phyloP scores from a whole-genome alignment of 2,797 vertebrate genomes.

The Gymnoscopelus braueri region DNA sequence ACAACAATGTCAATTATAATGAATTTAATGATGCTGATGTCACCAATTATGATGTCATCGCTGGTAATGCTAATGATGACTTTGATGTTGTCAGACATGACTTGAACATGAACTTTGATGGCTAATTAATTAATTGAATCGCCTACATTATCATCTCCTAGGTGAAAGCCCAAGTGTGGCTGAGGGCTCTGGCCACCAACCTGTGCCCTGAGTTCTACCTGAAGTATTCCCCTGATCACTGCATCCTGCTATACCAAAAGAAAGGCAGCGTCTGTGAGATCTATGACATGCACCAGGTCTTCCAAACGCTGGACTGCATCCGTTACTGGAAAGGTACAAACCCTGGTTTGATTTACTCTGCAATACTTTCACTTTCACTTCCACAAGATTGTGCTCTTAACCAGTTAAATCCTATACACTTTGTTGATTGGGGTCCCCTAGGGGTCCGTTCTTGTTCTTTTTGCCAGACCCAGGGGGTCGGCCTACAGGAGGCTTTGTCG shows the following conservation, averaged over 20 bases:
- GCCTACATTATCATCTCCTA: constrained; percentile 19
- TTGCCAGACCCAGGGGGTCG: too few relatives aligned
- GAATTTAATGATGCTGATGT: too few relatives aligned
- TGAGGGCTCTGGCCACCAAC: constrained; percentile 89
- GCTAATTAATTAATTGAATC: too few relatives aligned
- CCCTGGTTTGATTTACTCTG: not conserved
- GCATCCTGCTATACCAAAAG: constrained; percentile 96
- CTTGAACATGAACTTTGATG: not conserved
- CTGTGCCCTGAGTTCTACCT: constrained; percentile 91
- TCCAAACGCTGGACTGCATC: constrained; percentile 97
- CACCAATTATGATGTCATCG: too few relatives aligned
- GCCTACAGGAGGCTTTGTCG: too few relatives aligned
- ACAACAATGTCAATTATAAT: too few relatives aligned
- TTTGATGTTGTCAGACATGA: not conserved
- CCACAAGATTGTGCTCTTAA: too few relatives aligned
- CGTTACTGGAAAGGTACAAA: constrained; percentile 89
- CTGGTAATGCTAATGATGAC: too few relatives aligned
- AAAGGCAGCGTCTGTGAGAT: constrained; percentile 97
- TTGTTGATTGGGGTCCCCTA: too few relatives aligned
- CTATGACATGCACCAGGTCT: constrained; percentile 96
- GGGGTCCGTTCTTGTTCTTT: too few relatives aligned
- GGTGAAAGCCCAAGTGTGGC: constrained; percentile 95
- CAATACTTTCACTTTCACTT: too few relatives aligned
- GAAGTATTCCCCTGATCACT: constrained; percentile 88
- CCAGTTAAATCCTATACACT: too few relatives aligned